Conservation (phyloP, 1,140 invertebrate genomes). For the Sinonovacula constricta region DNA sequence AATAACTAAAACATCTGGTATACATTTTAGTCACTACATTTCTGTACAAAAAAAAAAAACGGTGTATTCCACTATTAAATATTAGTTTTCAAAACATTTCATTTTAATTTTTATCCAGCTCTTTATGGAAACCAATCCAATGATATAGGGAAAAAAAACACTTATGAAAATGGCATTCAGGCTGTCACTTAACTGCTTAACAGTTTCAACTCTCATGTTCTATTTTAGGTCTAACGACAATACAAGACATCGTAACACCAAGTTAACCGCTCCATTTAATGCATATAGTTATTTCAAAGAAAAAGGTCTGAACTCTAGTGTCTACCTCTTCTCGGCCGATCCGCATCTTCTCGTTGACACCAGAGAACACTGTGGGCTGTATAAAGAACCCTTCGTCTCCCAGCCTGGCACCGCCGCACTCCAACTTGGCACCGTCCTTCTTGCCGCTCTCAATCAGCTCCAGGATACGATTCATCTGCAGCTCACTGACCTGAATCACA, state of each 20-base stretch:
- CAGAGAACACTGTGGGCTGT: slow-evolving; percentile 95
- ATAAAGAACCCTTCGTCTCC: slow-evolving; percentile 91
- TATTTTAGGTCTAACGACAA: not conserved
- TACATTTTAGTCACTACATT: too few relatives aligned
- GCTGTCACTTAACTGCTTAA: not conserved
- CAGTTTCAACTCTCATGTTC: not conserved
- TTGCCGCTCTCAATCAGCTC: slow-evolving; percentile 87
- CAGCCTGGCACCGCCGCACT: slow-evolving; percentile 86
- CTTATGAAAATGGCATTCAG: not conserved
- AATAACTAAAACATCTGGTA: too few relatives aligned
- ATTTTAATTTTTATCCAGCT: too few relatives aligned
- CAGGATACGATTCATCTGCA: slow-evolving; percentile 90
- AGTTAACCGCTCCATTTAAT: not conserved
- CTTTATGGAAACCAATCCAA: too few relatives aligned
- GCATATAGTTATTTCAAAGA: not conserved
- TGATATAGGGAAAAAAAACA: slow-evolving; percentile 8
- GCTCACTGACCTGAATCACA: slow-evolving; percentile 87
- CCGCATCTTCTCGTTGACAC: slow-evolving; percentile 94
- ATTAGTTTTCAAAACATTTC: too few relatives aligned
- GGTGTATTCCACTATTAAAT: too few relatives aligned
- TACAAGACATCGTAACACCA: not conserved
- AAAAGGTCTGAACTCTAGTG: not conserved
- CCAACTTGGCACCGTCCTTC: slow-evolving; percentile 91
- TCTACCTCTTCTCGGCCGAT: slow-evolving; percentile 91
- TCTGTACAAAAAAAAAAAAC: too few relatives aligned